Evolutionary conservation across 2,113 vertebrate genomes (phyloP).

Genomic region (Bettongia penicillata): DNA sequence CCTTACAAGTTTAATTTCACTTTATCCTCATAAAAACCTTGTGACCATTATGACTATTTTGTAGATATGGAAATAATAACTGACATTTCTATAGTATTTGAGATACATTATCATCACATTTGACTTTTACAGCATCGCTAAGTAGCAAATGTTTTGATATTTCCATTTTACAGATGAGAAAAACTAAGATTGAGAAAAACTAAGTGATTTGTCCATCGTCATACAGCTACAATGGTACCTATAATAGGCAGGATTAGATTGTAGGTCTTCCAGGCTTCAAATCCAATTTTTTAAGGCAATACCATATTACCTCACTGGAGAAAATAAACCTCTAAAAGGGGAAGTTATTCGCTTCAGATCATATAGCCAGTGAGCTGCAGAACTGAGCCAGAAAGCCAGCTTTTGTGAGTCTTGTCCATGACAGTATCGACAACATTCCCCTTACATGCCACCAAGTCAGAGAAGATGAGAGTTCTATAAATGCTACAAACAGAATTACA

Average conservation of each 20-base stretch:
- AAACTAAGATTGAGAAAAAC: neutral
- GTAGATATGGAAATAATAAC: no score
- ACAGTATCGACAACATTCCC: neutral
- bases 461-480: neutral
- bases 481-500: neutral
- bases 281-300: neutral
- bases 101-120: neutral
- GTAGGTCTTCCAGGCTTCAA: neutral
- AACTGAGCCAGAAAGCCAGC: neutral
- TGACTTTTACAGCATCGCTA: neutral
- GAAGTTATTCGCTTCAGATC: neutral
- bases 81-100: no score
- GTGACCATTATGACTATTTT: no score
- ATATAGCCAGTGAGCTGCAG: neutral
- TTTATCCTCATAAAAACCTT: no score
- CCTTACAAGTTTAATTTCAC: no score
- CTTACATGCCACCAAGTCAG: neutral
- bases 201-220: neutral
- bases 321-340: neutral
- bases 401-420: neutral
- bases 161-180: conserved; percentile 5
- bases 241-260: neutral
- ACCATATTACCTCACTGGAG: neutral
- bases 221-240: neutral
- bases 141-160: neutral